Evolutionary conservation across 2,797 vertebrate genomes (phyloP), one percentile per base, ranked within the genome.

Genomic region (Pseudochirops corinnae): DNA sequence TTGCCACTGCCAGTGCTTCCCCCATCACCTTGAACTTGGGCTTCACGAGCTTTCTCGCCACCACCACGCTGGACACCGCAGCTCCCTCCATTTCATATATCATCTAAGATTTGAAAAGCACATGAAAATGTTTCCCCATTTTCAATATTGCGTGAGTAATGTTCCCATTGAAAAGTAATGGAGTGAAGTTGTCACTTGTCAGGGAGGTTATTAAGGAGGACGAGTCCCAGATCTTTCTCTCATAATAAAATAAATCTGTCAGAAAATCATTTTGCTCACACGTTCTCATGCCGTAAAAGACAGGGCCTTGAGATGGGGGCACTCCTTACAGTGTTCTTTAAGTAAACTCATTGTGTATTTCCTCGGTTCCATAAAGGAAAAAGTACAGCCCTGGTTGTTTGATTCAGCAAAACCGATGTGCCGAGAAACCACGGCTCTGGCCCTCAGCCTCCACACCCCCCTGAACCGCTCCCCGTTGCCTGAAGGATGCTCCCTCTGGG

Each of bases 151-250:
- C 97, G 98, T 98, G 98, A 99, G 98, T 99, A 98, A 99, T 99
- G 98, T 99, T 98, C 98, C 98, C 97, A 98, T 98, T 98, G 99
- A 98, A 98, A 98, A 98, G 98, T 99, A 99, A 99, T 99, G 99
- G 98, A 98, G 98, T 99, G 98, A 98, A 98, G 98, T 99, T 99
- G 98, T 99, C 98, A 98, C 98, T 99, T 99, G 98, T 99, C 99
- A 99, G 98, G 92, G 82, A 96, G 14, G 98, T 98, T 99, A 98
- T 99, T 99, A 99, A 98, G 98, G 98, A 98, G 98, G 98, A 98
- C 97, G 98, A 98, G 97, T 98, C 98, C 97, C 97, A 55, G 98
- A 98, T 98, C 98, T 96, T 98, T 98, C 98, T 98, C 98, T 98
- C 98, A 96, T 98, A 98, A 98, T 99, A 98, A 98, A 99, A 98